Evolutionary conservation across 1,140 invertebrate genomes (phyloP), one percentile per base, ranked within the genome.

Genomic region (Atta colombica): DNA sequence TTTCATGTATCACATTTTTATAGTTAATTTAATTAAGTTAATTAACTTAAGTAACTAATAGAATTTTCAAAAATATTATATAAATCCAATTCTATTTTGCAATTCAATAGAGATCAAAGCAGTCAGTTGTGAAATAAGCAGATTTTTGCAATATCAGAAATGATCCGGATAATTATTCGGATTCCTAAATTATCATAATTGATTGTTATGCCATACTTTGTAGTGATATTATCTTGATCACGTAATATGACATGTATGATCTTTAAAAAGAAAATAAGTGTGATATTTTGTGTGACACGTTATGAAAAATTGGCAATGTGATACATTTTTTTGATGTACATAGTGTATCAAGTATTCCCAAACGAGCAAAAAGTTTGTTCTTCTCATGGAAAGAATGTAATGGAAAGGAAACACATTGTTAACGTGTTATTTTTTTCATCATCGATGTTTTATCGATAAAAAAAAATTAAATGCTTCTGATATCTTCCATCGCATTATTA

Each of bases 391-490:
- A 69, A 69, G n/a, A 58, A 69, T 69, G n/a, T 31, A 55, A 81
- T 21, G 8, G 16, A 81, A 69, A 12, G 31, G 14, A 69, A 69
- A 69, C n/a, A 63, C 31, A n/a, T 60, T 35, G 35, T 75, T 35
- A 35, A 35, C 31, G 12, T 77, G 4, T 28, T 69, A 21, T 8
- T 16, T 69, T 31, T 69, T 25, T 25, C n/a, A 35, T 82, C 31
- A 14, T n/a, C 25, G 35, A 60, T 35, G 21, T 45, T 74, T 18
- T 25, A 74, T 21, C n/a, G 53, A 69, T 39, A 53, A 72, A 51
- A 51, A 68, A 60, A 45, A 81, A 72, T 45, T 82, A 72, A 82
- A 82, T 74, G 80, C 68, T 82, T 82, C 16, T 72, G 55, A 6
- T 7, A 21, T 58, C 6, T 81, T 45, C 21, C 39, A 69, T 49